These are phyloP conservation scores for Tubulanus polymorphus DNA, from an alignment of 2,888 invertebrate species.

Conservation along the genomic window DNA sequence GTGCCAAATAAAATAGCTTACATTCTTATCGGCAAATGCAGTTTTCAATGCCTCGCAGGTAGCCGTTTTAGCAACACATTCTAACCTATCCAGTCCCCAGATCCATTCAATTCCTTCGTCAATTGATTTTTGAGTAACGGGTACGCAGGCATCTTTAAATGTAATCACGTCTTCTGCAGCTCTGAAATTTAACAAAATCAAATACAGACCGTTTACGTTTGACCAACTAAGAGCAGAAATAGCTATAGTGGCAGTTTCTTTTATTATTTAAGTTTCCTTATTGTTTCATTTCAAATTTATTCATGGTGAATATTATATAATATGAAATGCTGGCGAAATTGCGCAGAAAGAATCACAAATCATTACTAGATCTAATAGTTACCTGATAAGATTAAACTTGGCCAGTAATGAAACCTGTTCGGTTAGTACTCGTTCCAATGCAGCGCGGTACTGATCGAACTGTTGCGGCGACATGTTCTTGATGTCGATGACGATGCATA, in stretches of 20 bases:
- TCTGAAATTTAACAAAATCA: constrained; percentile 30
- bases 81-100: constrained; percentile 38
- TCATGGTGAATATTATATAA: too few relatives aligned
- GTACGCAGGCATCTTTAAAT: constrained; percentile 41
- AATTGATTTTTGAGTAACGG: constrained; percentile 46
- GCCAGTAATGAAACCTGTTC: constrained; percentile 48
- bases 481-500: constrained; percentile 49
- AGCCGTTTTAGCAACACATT: constrained; percentile 39
- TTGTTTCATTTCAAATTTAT: too few relatives aligned
- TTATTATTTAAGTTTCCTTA: too few relatives aligned
- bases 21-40: constrained; percentile 41
- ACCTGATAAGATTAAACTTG: constrained; percentile 52
- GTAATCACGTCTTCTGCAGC: constrained; percentile 41
- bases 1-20: too few relatives aligned
- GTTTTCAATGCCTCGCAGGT: constrained; percentile 47
- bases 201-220: too few relatives aligned
- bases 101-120: constrained; percentile 50
- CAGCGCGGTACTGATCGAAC: constrained; percentile 48
- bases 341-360: too few relatives aligned
- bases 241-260: too few relatives aligned
- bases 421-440: constrained; percentile 41
- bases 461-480: constrained; percentile 45
- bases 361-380: too few relatives aligned
- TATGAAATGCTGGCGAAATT: too few relatives aligned
- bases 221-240: too few relatives aligned